Base-by-base conservation (phyloP, 2,888 invertebrate species). In the Hypselothyrea guttata region DNA sequence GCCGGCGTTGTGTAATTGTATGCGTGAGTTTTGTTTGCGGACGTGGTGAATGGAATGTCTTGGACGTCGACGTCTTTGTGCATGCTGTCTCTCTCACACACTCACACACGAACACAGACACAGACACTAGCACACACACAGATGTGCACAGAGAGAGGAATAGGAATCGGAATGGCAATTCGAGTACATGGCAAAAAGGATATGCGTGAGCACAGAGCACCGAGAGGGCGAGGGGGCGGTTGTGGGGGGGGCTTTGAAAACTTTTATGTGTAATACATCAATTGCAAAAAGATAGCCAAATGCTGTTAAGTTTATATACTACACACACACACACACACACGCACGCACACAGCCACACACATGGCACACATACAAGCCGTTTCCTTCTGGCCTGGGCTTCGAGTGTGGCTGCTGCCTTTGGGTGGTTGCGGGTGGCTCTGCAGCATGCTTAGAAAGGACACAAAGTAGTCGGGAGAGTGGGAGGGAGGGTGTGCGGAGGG, bases 251-350 rank as follows among this genome's bases (percentile, higher is more conserved):
- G 63, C 63, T 73, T 78, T 81, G 81, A 79, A 82, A 82, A 82
- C 67, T 84, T 82, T 83, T 74, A 81, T 87, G 86, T 84, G 87
- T 87, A 87, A 87, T 87, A 87, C 87, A 87, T 87, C 87, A 87
- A 87, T 87, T 87, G 87, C 88, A 87, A 88, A 87, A 87, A 87
- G 81, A 86, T 87, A 88, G 87, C 81, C 88, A 79, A 79, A 79
- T 79, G 86, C 76, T 87, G 86, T 85, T 81, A 81, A 81, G 84
- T 82, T 82, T 85, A 82, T 82, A 84, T 85, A 85, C 84, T 81
- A 70, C 67, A 78, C 57, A 75, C 18, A 51, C 34, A 54, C 48
- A 62, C 47, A 40, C 37, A 33, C 27, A 41, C 15, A 33, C 30
- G 30, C 27, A 33, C 27, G 27, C 37, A 63, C 59, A 61, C 49